Base-by-base conservation (phyloP, 1,140 invertebrate genomes). In the Venturia canescens region DNA sequence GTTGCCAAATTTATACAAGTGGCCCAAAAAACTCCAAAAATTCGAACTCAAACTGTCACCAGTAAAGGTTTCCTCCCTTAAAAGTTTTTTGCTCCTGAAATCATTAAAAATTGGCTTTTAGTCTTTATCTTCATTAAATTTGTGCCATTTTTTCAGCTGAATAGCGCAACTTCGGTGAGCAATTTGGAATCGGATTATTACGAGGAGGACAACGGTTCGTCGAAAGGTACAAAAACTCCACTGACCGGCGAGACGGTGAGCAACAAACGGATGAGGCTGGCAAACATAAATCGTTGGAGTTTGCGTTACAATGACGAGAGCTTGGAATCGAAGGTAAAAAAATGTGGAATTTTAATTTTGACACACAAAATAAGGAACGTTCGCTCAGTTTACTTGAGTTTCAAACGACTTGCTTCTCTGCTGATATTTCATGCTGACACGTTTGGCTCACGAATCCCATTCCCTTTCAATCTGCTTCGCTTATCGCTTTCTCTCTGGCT, bases 201-300 rank as follows among this genome's bases (percentile, higher is more conserved):
- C 0, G 92, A 92, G 27, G 91, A 92, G 27, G 92, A 89, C 53
- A 89, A 87, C 16, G 91, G 86, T 11, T 86, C 86, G 13, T 83
- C 86, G 13, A 91, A 88, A 34, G 86, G 81, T 1, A 84, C 80
- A 15, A 89, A 90, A 75, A 50, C 75, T 82, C 5, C 38, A 44
- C 7, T 6, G 11, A 44, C 38, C 1, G 97, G 98, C 84, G 97
- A 99, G 92, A 97, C 98, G 63, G 96, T 97, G 84, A 98, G 96
- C 81, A 98, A 99, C 89, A 97, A 98, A 86, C 93, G 96, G 78
- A 98, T 99, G 94, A 93, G 97, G 23, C 94, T 95, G 16, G 96
- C 97, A 27, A 97, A 98, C 90, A 96, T 98, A 82, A 95, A 96
- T 86, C 92, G 95, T 4, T 97, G 97, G 95, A 96, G 96, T 3